These are phyloP conservation scores for Erinaceus europaeus DNA, from an alignment of 2,113 vertebrate species.

Conservation along the genomic window DNA sequence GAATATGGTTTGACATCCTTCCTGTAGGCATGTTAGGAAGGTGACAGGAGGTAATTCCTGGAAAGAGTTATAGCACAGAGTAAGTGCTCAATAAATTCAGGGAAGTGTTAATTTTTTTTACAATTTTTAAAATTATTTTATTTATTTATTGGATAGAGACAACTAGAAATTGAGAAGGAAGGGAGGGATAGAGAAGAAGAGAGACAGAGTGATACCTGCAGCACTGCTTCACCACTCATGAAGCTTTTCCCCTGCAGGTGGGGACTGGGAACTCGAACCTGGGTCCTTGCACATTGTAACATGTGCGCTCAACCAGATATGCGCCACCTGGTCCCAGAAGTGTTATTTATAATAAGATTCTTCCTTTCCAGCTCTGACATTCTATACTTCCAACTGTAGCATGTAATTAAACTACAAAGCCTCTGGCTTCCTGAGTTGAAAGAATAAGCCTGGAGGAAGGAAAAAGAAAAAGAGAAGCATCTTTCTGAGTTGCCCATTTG, in stretches of 20 bases:
- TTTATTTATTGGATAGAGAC: too few relatives aligned
- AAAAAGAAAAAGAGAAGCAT: conserved; percentile 17
- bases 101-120: too few relatives aligned
- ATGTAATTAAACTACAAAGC: conserved; percentile 62
- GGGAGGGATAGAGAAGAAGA: too few relatives aligned
- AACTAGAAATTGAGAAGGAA: too few relatives aligned
- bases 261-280: too few relatives aligned
- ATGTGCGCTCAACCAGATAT: too few relatives aligned
- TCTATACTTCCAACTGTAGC: conserved; percentile 60
- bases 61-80: conserved; percentile 45
- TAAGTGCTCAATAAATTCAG: conserved; percentile 60
- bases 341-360: conserved; percentile 55
- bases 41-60: conserved; percentile 48
- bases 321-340: too few relatives aligned
- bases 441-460: conserved; percentile 51
- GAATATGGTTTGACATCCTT: not conserved
- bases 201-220: too few relatives aligned
- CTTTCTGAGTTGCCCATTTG: conserved; percentile 39
- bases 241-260: too few relatives aligned
- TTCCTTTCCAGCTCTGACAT: conserved; percentile 61
- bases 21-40: not conserved
- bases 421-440: conserved; percentile 56
- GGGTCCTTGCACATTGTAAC: too few relatives aligned
- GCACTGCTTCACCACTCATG: too few relatives aligned
- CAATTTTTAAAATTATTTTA: too few relatives aligned